These are phyloP conservation scores for Galemys pyrenaicus DNA, from an alignment of 2,113 vertebrate species.

Conservation along the genomic window DNA sequence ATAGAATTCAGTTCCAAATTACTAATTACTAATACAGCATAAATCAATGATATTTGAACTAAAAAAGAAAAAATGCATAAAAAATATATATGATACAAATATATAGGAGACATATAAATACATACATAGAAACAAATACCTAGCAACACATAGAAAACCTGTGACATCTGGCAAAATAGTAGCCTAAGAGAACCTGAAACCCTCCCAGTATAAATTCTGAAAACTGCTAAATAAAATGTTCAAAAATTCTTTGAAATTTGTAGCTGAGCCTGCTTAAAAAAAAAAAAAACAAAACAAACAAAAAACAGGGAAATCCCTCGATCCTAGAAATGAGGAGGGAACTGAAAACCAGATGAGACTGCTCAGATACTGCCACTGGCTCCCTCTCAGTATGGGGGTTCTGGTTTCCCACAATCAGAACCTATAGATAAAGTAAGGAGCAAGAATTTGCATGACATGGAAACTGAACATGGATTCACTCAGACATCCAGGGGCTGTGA, in stretches of 20 bases:
- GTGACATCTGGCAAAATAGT: conserved; percentile 10
- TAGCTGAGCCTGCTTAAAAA: background rate
- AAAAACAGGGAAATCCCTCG: conserved; percentile 31
- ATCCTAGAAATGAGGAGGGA: conserved; percentile 51
- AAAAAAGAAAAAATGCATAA: background rate
- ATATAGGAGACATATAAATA: background rate
- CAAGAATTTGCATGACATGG: background rate
- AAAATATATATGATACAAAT: background rate
- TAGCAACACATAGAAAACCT: background rate
- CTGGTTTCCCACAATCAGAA: background rate
- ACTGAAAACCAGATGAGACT: conserved; percentile 28
- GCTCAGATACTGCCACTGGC: background rate
- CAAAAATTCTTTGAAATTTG: conserved; percentile 52
- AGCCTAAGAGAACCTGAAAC: conserved; percentile 31
- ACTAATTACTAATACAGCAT: background rate
- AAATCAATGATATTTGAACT: background rate
- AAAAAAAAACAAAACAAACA: background rate
- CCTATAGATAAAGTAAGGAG: background rate
- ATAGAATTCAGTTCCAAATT: too few species aligned
- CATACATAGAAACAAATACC: background rate
- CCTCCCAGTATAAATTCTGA: conserved; percentile 49
- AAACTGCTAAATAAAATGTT: conserved; percentile 49
- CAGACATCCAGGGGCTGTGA: background rate
- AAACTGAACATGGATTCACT: background rate
- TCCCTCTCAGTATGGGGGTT: background rate